Evolutionary conservation across 2,888 invertebrate genomes (phyloP).

Genomic region (Pyrgus malvae): DNA sequence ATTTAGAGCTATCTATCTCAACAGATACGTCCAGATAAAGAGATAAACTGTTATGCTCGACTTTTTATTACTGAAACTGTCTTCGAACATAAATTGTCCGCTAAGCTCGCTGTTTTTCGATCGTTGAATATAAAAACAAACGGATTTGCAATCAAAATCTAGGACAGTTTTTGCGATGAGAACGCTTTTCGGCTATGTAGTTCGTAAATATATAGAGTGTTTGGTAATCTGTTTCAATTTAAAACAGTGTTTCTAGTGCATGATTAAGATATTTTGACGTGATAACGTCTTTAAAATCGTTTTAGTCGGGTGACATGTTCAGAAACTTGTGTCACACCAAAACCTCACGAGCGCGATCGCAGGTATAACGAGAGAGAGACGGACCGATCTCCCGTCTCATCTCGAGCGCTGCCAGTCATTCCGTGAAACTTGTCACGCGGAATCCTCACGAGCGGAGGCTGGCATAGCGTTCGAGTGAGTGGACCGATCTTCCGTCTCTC

Average conservation of each 20-base stretch:
- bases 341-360: too few species aligned
- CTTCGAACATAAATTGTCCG: constrained; percentile 25
- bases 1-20: constrained; percentile 26
- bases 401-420: too few species aligned
- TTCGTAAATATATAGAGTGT: constrained; percentile 8
- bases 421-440: too few species aligned
- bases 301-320: too few species aligned
- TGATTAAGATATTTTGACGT: background rate
- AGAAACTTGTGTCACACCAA: too few species aligned
- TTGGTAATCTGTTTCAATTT: constrained; percentile 8
- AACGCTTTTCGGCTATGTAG: constrained; percentile 22
- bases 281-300: too few species aligned
- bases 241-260: background rate
- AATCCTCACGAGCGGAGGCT: too few species aligned
- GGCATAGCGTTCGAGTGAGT: too few species aligned
- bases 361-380: too few species aligned
- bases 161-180: constrained; percentile 23
- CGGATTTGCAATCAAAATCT: constrained; percentile 27
- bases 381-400: too few species aligned
- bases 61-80: constrained; percentile 28
- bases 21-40: constrained; percentile 26
- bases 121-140: constrained; percentile 24
- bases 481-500: too few species aligned
- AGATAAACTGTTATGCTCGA: constrained; percentile 23
- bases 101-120: constrained; percentile 24